Base-by-base conservation (phyloP, 2,888 invertebrate genomes). In the Athrips mouffetella region DNA sequence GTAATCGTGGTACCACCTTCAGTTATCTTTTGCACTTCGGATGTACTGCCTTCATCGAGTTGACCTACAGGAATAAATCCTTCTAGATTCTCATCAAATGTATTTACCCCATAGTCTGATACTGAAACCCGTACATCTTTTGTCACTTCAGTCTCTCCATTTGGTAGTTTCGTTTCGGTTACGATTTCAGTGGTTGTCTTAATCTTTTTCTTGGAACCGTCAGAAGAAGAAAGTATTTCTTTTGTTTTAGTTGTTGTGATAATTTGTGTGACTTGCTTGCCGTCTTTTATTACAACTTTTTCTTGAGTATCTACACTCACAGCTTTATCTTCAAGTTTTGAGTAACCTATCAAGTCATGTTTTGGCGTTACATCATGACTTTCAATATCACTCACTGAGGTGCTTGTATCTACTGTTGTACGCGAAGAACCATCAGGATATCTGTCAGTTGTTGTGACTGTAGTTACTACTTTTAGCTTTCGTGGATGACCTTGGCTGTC, bases 111-210 rank as follows among this genome's bases (percentile, higher is more conserved):
- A 53, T 73, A 77, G 58, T 87, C 86, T 45, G 79, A 68, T 10
- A 89, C 59, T 1, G 81, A 80, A 21, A 88, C 76, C 71, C 78
- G 83, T 0, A 86, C 67, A 54, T 89, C 84, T 60, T 81, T 88
- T 3, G 80, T 75, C 1, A 85, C 67, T 75, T 89, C 86, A 18
- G 70, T 76, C 5, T 70, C 67, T 33, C 86, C 88, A 54, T 73
- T 73, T 1, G 80, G 75, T 42, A 81, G 59, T 50, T 70, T 67
- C 16, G 80, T 78, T 60, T 84, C 80, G 40, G 78, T 81, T 0
- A 77, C 58, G 21, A 73, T 80, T 69, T 85, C 82, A 29, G 68
- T 57, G 0, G 84, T 85, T 13, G 76, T 84, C 55, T 70, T 83
- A 1, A 81, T 51, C 66, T 87, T 85, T 53, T 77, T 83, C 30